A percentile compares a stretch with the other conserved stretches of the same genome.
Evolutionary conservation across 2,888 invertebrate species (phyloP).

Genomic region (Drosophila rubida): DNA sequence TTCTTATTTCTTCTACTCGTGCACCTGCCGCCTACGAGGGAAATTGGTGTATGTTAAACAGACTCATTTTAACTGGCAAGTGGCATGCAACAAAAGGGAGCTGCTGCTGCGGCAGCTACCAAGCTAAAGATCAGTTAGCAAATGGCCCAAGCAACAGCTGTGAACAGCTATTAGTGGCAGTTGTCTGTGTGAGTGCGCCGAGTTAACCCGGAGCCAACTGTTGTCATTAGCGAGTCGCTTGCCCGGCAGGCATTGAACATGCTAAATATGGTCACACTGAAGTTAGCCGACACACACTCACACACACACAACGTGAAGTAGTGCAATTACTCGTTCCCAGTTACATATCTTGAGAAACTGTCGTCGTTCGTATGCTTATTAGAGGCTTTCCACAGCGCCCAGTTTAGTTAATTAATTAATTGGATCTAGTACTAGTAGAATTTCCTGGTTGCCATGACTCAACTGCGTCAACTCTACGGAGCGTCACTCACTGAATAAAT

Average conservation of each 20-base stretch:
- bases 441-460: slow-evolving; percentile 49
- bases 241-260: slow-evolving; percentile 66
- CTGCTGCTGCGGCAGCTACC: slow-evolving; percentile 24
- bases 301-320: slow-evolving; percentile 38
- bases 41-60: slow-evolving; percentile 18
- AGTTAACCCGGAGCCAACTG: slow-evolving; percentile 59
- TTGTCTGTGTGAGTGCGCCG: slow-evolving; percentile 13
- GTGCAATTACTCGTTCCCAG: slow-evolving; percentile 51
- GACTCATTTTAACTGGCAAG: slow-evolving; percentile 45
- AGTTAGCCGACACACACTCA: slow-evolving; percentile 72
- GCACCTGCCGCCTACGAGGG: slow-evolving; percentile 75
- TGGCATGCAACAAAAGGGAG: slow-evolving; percentile 52
- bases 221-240: slow-evolving; percentile 65
- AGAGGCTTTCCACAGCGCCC: slow-evolving; percentile 52
- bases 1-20: slow-evolving; percentile 32
- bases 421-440: slow-evolving; percentile 14
- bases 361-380: slow-evolving; percentile 64
- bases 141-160: slow-evolving; percentile 51
- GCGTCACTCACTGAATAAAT: not conserved
- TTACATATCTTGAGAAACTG: slow-evolving; percentile 59
- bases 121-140: slow-evolving; percentile 49
- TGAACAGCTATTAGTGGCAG: slow-evolving; percentile 57
- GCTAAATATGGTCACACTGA: slow-evolving; percentile 80
- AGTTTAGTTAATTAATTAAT: slow-evolving; percentile 48
- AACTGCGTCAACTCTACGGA: not conserved